A percentile compares a stretch with the other conserved stretches of the same genome.
Conservation (phyloP, 2,797 vertebrate species). For the Acipenser transmontanus region DNA sequence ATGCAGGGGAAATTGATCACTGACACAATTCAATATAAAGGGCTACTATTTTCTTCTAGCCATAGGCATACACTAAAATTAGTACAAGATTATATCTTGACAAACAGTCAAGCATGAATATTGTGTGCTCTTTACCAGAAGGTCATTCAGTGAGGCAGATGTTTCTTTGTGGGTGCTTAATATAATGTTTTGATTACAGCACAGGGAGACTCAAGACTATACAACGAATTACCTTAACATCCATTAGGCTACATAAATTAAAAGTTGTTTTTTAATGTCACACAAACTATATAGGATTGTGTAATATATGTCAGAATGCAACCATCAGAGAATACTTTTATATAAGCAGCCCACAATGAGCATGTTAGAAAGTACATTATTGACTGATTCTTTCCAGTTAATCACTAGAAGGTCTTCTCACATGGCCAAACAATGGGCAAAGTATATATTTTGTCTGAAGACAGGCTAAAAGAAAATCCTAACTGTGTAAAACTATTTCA, state of each 20-base stretch:
- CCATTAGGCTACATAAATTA: conserved; percentile 86
- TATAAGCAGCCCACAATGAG: too few relatives aligned
- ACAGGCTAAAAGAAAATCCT: too few relatives aligned
- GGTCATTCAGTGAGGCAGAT: conserved; percentile 94
- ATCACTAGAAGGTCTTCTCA: too few relatives aligned
- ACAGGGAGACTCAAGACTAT: conserved; percentile 75
- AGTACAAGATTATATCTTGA: conserved; percentile 5
- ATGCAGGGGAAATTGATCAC: background rate
- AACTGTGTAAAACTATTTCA: too few relatives aligned
- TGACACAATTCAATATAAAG: background rate
- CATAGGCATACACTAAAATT: conserved; percentile 7
- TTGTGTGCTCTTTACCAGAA: conserved; percentile 88
- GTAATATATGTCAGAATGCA: too few relatives aligned
- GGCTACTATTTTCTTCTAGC: conserved; percentile 6
- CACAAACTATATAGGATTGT: conserved; percentile 61
- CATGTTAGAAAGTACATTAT: too few relatives aligned
- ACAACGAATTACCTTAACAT: conserved; percentile 95
- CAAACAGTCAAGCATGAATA: conserved; percentile 46
- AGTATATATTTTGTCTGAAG: too few relatives aligned
- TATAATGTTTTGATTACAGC: conserved; percentile 93
- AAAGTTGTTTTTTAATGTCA: conserved; percentile 79
- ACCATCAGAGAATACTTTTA: too few relatives aligned
- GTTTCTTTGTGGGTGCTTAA: conserved; percentile 94
- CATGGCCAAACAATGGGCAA: too few relatives aligned
- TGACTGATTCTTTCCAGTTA: too few relatives aligned